Percentiles rank a stretch among this genome's conserved stretches.
Conservation (phyloP, 2,113 vertebrate species). For the Mesoclemmys tuberculata region DNA sequence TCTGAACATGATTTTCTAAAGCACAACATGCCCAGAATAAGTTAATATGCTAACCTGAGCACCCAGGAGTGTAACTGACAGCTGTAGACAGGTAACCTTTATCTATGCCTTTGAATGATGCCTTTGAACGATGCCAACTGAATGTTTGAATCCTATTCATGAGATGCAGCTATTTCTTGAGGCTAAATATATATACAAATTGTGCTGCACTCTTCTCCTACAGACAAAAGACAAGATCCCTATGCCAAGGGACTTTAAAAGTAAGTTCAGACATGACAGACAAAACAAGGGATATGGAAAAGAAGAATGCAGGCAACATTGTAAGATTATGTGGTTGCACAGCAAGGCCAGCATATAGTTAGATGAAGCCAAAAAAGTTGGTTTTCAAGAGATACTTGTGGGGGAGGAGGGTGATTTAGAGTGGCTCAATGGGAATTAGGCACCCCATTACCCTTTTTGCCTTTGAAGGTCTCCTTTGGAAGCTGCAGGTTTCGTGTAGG, state of each 20-base stretch:
- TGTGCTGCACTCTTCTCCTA: not conserved
- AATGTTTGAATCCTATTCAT: not conserved
- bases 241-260: not conserved
- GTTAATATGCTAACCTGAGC: not conserved
- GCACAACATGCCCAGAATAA: not conserved
- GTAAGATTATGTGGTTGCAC: not conserved
- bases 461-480: not conserved
- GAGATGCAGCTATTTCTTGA: not conserved
- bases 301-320: not conserved
- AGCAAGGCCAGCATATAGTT: not conserved
- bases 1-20: not conserved
- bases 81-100: not conserved
- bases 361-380: not conserved
- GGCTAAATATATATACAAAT: not conserved
- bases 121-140: not conserved
- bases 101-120: not conserved
- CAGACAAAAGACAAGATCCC: not conserved
- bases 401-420: not conserved
- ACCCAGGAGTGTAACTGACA: not conserved
- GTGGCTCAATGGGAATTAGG: not conserved
- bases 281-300: not conserved
- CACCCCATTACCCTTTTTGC: not conserved
- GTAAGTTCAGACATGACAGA: not conserved
- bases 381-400: not conserved
- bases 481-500: not conserved